Conservation (phyloP, 1,140 invertebrate species). For the Pseudomyrmex dendroicus region DNA sequence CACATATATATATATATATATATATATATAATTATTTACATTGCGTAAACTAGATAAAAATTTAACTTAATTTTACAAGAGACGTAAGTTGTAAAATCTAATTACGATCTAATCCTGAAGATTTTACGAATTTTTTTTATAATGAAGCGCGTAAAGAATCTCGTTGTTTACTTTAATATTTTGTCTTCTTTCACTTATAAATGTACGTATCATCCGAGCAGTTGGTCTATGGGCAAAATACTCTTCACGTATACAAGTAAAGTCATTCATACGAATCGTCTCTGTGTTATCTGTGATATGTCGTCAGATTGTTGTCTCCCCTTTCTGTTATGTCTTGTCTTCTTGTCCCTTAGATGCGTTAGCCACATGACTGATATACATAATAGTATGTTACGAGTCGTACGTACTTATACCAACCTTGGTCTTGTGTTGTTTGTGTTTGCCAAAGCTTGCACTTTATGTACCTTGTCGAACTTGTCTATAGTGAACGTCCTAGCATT, state of each 20-base stretch:
- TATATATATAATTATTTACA: neutral
- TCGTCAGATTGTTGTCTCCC: constrained; percentile 80
- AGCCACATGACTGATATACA: constrained; percentile 68
- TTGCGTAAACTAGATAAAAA: constrained; percentile 17
- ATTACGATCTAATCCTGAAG: neutral
- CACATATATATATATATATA: neutral
- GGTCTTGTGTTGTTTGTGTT: constrained; percentile 82
- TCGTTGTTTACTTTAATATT: neutral
- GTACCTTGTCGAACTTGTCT: constrained; percentile 79
- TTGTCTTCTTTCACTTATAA: constrained; percentile 19
- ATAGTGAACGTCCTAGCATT: constrained; percentile 77
- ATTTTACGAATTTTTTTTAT: neutral
- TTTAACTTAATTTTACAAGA: constrained; percentile 16
- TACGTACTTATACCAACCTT: constrained; percentile 69
- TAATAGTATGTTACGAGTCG: constrained; percentile 75
- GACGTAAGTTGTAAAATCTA: neutral
- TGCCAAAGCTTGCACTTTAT: constrained; percentile 82
- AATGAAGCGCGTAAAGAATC: neutral
- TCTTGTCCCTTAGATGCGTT: constrained; percentile 80
- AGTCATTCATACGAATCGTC: constrained; percentile 71
- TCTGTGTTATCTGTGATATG: constrained; percentile 82
- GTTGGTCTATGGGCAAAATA: constrained; percentile 32
- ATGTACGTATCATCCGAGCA: constrained; percentile 49
- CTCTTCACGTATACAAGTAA: constrained; percentile 65
- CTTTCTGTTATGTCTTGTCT: constrained; percentile 82